These are phyloP conservation scores for Chrysolina americana DNA, from an alignment of 2,888 invertebrate genomes.

Conservation along the genomic window DNA sequence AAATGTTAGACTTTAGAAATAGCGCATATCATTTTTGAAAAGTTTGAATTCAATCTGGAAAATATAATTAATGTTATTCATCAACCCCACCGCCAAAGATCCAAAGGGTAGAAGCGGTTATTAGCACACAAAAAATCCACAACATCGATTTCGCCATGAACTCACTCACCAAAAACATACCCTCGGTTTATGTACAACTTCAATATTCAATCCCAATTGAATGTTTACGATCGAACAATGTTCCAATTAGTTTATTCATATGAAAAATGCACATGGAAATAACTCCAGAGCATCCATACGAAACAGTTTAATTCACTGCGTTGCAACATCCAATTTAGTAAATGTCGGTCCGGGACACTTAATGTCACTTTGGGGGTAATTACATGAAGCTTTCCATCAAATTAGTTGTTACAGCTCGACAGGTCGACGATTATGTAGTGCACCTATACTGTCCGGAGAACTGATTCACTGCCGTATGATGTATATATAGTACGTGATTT, in stretches of 20 bases:
- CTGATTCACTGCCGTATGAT: background rate
- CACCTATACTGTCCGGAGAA: conserved; percentile 7
- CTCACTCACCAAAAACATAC: background rate
- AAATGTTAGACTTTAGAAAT: too few species aligned
- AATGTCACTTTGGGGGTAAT: conserved; percentile 38
- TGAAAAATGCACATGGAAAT: conserved; percentile 24
- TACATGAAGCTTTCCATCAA: conserved; percentile 41
- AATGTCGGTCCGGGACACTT: conserved; percentile 33
- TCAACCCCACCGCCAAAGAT: too few species aligned
- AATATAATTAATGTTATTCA: too few species aligned
- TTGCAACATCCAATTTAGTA: conserved; percentile 35
- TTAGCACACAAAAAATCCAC: too few species aligned
- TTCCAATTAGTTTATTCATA: conserved; percentile 4
- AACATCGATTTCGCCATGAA: too few species aligned
- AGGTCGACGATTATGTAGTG: conserved; percentile 22
- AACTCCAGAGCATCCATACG: conserved; percentile 10
- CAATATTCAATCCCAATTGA: background rate
- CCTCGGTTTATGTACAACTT: background rate
- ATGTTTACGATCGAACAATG: background rate
- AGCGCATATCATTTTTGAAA: too few species aligned
- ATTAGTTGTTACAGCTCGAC: conserved; percentile 33
- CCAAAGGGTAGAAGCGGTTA: too few species aligned
- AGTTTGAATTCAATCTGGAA: too few species aligned
- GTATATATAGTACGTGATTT: background rate
- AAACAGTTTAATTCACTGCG: conserved; percentile 38